Conservation (phyloP, 2,113 vertebrate genomes). For the Hippoglossus stenolepis region DNA sequence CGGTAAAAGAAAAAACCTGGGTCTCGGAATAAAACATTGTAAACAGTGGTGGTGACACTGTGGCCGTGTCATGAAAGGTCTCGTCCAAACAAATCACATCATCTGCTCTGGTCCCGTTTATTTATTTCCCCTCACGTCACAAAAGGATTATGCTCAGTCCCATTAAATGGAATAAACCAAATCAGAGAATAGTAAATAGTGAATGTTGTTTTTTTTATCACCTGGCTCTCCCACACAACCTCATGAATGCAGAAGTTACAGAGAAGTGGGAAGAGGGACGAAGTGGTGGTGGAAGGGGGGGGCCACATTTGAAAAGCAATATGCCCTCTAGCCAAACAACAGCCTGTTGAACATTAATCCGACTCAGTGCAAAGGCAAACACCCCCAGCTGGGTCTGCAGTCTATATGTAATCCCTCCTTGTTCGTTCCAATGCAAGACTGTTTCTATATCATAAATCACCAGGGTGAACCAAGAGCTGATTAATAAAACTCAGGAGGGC, state of each 20-base stretch:
- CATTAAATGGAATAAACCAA: constrained; percentile 34
- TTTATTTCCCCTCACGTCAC: constrained; percentile 30
- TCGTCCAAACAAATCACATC: constrained; percentile 51
- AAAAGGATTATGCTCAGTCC: constrained; percentile 26
- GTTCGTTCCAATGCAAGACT: constrained; percentile 37
- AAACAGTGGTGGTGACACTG: constrained; percentile 42
- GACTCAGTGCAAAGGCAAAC: constrained; percentile 67
- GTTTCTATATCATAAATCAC: constrained; percentile 72
- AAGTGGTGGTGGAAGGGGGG: constrained; percentile 9
- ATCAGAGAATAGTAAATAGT: constrained; percentile 29
- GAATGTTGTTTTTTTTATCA: constrained; percentile 46
- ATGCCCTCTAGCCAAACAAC: constrained; percentile 65
- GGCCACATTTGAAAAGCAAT: constrained; percentile 48
- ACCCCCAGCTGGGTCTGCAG: constrained; percentile 63
- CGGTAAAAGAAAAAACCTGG: constrained; percentile 16
- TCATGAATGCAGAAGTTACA: constrained; percentile 19
- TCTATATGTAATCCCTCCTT: constrained; percentile 46
- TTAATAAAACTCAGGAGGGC: constrained; percentile 76
- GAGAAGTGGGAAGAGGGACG: constrained; percentile 19
- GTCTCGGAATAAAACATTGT: constrained; percentile 47
- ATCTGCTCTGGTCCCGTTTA: constrained; percentile 42
- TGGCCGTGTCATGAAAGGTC: constrained; percentile 49
- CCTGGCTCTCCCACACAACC: constrained; percentile 35
- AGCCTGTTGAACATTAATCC: constrained; percentile 79
- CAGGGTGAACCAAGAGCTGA: constrained; percentile 63